phyloP scores from a whole-genome alignment of 2,888 invertebrate genomes.

The Xanthia togata region DNA sequence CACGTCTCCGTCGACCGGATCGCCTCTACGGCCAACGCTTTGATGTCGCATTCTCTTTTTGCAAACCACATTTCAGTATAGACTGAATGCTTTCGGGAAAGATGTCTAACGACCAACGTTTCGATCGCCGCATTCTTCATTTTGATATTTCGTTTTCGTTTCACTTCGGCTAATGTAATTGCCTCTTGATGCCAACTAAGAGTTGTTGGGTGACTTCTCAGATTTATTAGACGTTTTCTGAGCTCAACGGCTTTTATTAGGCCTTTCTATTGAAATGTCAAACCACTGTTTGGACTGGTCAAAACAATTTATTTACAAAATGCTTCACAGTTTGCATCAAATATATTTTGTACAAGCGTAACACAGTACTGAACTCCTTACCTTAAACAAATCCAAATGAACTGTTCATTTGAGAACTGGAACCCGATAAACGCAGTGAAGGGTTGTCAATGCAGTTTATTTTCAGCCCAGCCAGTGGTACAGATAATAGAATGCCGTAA shows the following conservation, averaged over 20 bases:
- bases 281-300: not conserved
- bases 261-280: constrained; percentile 38
- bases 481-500: constrained; percentile 85
- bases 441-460: constrained; percentile 81
- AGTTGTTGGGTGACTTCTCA: constrained; percentile 43
- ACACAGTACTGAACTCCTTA: not conserved
- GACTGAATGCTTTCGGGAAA: constrained; percentile 88
- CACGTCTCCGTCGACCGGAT: constrained; percentile 86
- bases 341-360: constrained; percentile 22
- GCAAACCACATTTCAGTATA: constrained; percentile 86
- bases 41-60: constrained; percentile 90
- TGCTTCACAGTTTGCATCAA: not conserved
- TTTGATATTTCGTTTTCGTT: constrained; percentile 71
- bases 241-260: constrained; percentile 33
- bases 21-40: constrained; percentile 82
- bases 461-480: constrained; percentile 83
- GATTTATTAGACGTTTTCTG: constrained; percentile 53
- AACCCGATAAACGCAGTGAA: constrained; percentile 70
- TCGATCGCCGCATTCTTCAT: constrained; percentile 72
- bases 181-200: constrained; percentile 59
- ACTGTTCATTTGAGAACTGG: constrained; percentile 71
- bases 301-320: constrained; percentile 2
- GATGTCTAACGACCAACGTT: constrained; percentile 77
- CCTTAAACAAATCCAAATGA: constrained; percentile 53
- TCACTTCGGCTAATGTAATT: constrained; percentile 63